Conservation (phyloP, 2,797 vertebrate species). For the Crenuchus spilurus region DNA sequence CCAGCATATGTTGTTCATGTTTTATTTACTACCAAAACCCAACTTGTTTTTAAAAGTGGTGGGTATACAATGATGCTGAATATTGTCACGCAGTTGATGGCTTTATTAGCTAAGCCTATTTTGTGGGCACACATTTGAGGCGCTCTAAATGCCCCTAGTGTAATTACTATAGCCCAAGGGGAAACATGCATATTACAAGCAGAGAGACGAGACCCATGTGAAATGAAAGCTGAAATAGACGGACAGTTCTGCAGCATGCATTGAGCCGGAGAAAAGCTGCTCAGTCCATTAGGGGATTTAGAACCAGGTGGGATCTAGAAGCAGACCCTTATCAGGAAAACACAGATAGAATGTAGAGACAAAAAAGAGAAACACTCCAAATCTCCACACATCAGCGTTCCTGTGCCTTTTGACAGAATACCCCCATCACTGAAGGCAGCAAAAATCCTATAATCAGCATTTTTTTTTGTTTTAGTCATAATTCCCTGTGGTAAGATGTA, state of each 20-base stretch:
- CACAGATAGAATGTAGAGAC: conserved; percentile 8
- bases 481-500: background rate
- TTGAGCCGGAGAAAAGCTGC: conserved; percentile 59
- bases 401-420: conserved; percentile 5
- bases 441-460: background rate
- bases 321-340: conserved; percentile 42
- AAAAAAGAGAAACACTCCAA: conserved; percentile 6
- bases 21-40: background rate
- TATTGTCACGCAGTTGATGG: background rate
- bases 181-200: conserved; percentile 28
- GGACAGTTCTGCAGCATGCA: conserved; percentile 58
- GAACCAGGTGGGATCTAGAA: conserved; percentile 38
- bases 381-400: conserved; percentile 29
- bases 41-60: background rate
- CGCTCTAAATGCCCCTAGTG: conserved; percentile 4
- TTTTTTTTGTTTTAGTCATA: background rate
- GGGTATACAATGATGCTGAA: background rate
- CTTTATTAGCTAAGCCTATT: background rate
- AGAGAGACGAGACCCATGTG: conserved; percentile 56
- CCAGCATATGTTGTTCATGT: background rate
- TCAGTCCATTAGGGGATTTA: conserved; percentile 63
- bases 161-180: conserved; percentile 39
- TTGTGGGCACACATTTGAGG: background rate
- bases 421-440: background rate
- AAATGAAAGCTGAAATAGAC: conserved; percentile 48